These are phyloP conservation scores for Elachura formosa DNA, from an alignment of 2,113 vertebrate species.

Conservation along the genomic window DNA sequence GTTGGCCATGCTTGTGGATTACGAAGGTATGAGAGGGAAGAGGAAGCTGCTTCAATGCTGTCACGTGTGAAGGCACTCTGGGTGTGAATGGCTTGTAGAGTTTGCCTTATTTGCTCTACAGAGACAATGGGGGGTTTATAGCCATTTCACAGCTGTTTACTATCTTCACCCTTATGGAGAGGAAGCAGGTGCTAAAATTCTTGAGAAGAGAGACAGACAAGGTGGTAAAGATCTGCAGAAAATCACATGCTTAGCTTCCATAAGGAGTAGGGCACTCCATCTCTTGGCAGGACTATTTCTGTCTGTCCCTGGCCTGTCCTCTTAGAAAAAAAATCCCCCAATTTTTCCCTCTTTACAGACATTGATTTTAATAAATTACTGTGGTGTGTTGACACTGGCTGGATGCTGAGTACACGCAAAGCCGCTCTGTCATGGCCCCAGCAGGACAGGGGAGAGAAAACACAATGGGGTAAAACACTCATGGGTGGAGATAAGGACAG, in stretches of 20 bases:
- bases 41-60: neutral
- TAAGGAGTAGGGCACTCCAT: neutral
- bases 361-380: neutral
- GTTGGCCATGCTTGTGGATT: accelerated
- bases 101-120: neutral
- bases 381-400: neutral
- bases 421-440: neutral
- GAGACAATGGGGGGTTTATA: neutral
- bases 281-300: neutral
- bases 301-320: neutral
- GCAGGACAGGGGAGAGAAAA: neutral
- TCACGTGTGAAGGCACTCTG: neutral
- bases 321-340: neutral
- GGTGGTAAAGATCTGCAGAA: neutral
- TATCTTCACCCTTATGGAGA: neutral
- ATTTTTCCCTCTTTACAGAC: neutral
- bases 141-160: neutral
- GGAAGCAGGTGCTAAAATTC: neutral
- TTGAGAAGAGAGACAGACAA: neutral
- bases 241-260: neutral
- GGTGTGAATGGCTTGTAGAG: neutral
- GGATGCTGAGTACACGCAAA: neutral
- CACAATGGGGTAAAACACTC: neutral
- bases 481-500: neutral
- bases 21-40: neutral